A percentile compares a stretch with the other conserved stretches of the same genome.
Evolutionary conservation across 2,797 vertebrate species (phyloP).

Genomic region (Platalea minor): DNA sequence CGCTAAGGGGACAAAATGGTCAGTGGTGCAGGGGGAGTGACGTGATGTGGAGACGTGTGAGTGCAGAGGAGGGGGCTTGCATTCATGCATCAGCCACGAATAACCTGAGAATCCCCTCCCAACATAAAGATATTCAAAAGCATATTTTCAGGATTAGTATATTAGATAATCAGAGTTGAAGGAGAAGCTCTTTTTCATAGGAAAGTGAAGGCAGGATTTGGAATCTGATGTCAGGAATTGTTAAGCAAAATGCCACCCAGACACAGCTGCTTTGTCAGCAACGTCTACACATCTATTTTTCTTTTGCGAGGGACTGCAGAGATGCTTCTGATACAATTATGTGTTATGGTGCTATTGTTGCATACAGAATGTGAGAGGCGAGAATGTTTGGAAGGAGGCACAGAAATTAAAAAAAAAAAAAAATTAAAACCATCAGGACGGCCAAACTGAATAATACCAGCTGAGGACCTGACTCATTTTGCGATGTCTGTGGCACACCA

Average conservation of each 20-base stretch:
- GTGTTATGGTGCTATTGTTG: constrained; percentile 32
- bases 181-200: background rate
- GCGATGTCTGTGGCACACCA: constrained; percentile 35
- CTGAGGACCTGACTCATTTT: constrained; percentile 52
- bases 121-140: background rate
- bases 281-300: background rate
- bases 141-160: background rate
- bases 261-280: constrained; percentile 22
- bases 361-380: background rate
- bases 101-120: background rate
- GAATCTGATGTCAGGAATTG: background rate
- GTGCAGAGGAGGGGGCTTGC: background rate
- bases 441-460: constrained; percentile 31
- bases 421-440: background rate
- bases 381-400: background rate
- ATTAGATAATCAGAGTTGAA: background rate
- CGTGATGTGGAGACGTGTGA: background rate
- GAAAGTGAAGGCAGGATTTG: background rate
- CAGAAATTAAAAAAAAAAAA: background rate
- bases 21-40: background rate
- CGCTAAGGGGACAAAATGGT: background rate
- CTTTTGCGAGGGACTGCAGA: background rate
- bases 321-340: background rate
- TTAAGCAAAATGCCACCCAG: constrained; percentile 12
- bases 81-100: background rate